Evolutionary conservation across 2,888 invertebrate species (phyloP).

Genomic region (Ophion obscuratus): DNA sequence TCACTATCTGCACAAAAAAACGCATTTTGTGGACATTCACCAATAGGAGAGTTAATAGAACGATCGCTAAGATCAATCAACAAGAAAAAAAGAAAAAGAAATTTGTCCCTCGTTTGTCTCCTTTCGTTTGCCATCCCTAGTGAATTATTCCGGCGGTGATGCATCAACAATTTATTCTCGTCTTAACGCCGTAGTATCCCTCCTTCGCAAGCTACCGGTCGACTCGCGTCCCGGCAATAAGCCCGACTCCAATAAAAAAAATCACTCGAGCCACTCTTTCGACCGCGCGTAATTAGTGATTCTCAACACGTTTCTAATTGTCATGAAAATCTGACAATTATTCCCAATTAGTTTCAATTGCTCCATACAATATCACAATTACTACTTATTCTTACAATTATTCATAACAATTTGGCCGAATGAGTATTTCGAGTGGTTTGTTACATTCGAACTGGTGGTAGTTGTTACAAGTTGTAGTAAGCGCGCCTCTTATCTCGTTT

Average conservation of each 20-base stretch:
- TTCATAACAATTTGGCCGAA: slow-evolving; percentile 4
- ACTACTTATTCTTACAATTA: neutral
- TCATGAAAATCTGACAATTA: neutral
- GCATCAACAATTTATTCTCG: slow-evolving; percentile 23
- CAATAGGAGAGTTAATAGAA: slow-evolving; percentile 18
- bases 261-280: slow-evolving; percentile 17
- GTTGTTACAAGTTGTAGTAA: neutral
- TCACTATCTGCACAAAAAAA: slow-evolving; percentile 42
- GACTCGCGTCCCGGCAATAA: slow-evolving; percentile 1
- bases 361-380: neutral
- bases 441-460: neutral
- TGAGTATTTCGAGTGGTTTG: neutral
- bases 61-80: slow-evolving; percentile 18
- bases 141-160: neutral
- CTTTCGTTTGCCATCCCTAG: neutral
- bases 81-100: slow-evolving; percentile 3
- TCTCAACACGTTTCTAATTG: neutral
- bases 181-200: neutral
- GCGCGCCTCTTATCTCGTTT: slow-evolving; percentile 27
- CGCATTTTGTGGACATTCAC: slow-evolving; percentile 49
- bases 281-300: neutral
- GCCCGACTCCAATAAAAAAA: neutral
- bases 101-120: slow-evolving; percentile 15
- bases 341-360: neutral
- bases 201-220: slow-evolving; percentile 7